These are phyloP conservation scores for Vombatus ursinus DNA, from an alignment of 2,113 vertebrate genomes.

Conservation along the genomic window DNA sequence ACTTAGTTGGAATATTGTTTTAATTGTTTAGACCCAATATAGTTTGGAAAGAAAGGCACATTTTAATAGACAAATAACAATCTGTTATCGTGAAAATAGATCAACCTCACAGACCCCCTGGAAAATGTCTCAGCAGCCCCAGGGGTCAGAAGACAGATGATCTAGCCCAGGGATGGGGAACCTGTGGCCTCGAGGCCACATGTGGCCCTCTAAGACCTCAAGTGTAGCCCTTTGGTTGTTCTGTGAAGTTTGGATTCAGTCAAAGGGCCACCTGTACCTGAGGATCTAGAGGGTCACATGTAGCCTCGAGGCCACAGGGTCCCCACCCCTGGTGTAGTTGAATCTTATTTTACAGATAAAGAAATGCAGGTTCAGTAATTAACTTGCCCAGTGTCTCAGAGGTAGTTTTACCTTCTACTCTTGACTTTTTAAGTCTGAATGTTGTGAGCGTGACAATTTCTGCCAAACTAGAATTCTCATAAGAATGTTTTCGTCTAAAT, in stretches of 20 bases:
- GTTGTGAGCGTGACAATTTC: background rate
- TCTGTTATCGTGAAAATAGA: background rate
- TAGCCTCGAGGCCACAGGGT: too few species aligned
- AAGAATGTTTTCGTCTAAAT: background rate
- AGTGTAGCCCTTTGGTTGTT: too few species aligned
- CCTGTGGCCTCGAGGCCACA: too few species aligned
- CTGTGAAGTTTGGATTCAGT: too few species aligned
- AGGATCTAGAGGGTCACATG: too few species aligned
- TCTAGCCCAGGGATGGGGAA: background rate
- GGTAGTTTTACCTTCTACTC: background rate
- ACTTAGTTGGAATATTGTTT: background rate
- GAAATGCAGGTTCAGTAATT: background rate
- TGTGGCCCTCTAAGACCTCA: too few species aligned
- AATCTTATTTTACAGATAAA: background rate
- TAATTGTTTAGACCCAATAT: background rate
- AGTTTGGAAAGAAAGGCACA: background rate
- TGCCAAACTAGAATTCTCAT: background rate
- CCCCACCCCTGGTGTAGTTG: background rate
- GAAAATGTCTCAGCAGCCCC: background rate
- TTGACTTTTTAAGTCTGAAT: background rate
- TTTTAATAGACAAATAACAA: background rate
- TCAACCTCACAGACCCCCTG: background rate
- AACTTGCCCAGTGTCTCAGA: background rate
- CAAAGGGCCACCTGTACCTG: too few species aligned
- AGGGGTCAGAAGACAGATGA: background rate